Evolutionary conservation across 1,140 invertebrate species (phyloP), one percentile per base, ranked within the genome.

Genomic region (Aphaenogaster rudis): DNA sequence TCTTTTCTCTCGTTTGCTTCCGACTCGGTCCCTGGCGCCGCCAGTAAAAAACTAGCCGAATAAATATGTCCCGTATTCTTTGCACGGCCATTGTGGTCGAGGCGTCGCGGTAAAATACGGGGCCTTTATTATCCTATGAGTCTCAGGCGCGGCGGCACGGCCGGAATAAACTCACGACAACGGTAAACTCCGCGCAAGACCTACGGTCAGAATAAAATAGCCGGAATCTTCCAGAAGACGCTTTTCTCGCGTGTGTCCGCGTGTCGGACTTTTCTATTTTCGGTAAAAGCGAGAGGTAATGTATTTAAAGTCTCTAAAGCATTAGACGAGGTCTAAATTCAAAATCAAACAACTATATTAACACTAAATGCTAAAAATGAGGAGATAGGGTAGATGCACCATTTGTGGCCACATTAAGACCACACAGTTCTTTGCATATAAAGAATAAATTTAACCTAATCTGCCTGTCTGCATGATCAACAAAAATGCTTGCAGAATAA

Each of bases 61-160:
- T 92, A 92, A 92, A 92, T 92, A 92, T 84, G 90, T 88, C 86
- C 52, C 86, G 92, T 92, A 92, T 92, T 92, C 92, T 92, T 89
- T 88, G 89, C 87, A 80, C 67, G 88, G 88, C 86, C 86, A 92
- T 92, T 91, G 92, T 92, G 90, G 92, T 72, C 90, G 84, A 79
- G 86, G 89, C 86, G 86, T 52, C 86, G 90, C 76, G 59, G 79
- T 92, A 88, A 92, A 92, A 92, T 92, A 92, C 91, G 87, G 72
- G 48, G 86, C 90, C 87, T 91, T 92, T 92, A 92, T 92, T 92
- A 92, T 92, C 91, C 87, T 87, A 86, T 89, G 91, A 92, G 92
- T 88, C 88, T 92, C 87, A 90, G 79, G 48, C 86, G 88, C 84
- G 71, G 86, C 89, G 54, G 81, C 88, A 67, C 86, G 89, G 36